Evolutionary conservation across 92 coral and sea anemone species (phyloP).

Genomic region (Porites lobata): DNA sequence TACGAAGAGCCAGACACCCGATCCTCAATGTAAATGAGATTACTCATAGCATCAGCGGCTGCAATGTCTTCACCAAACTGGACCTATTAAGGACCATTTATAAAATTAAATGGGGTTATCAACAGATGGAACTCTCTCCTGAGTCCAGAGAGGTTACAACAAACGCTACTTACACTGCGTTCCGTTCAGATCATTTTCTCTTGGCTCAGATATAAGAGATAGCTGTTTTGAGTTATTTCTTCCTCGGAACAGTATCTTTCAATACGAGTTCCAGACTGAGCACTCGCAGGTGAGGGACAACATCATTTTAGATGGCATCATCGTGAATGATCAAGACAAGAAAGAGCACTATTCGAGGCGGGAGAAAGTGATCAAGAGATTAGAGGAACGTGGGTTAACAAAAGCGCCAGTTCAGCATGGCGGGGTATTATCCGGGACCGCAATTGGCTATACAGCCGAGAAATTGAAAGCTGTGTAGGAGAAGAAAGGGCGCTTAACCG

Average conservation of each 20-base stretch:
- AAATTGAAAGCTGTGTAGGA: constrained; percentile 25
- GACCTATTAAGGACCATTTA: not conserved
- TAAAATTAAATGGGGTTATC: constrained; percentile 10
- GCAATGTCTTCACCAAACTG: constrained; percentile 12
- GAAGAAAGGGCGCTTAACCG: constrained; percentile 22
- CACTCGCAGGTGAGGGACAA: no score
- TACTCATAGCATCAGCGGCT: constrained; percentile 6
- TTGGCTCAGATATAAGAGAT: not conserved
- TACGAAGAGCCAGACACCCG: constrained; percentile 11
- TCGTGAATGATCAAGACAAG: constrained; percentile 22
- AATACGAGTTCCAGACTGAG: no score
- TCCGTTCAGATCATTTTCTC: no score
- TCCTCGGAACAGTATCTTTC: no score
- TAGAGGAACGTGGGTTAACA: constrained; percentile 11
- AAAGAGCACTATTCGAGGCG: constrained; percentile 15
- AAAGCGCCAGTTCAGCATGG: constrained; percentile 40
- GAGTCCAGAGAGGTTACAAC: constrained; percentile 16
- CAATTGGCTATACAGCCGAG: constrained; percentile 31
- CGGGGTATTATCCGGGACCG: constrained; percentile 16
- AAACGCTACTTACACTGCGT: not conserved
- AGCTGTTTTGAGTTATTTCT: no score
- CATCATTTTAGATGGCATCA: constrained; percentile 33
- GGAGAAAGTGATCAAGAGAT: constrained; percentile 15
- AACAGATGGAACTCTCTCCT: constrained; percentile 4
- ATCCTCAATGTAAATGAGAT: constrained; percentile 6